phyloP scores from a whole-genome alignment of 2,113 vertebrate species.

The Phylloscopus trochilus region DNA sequence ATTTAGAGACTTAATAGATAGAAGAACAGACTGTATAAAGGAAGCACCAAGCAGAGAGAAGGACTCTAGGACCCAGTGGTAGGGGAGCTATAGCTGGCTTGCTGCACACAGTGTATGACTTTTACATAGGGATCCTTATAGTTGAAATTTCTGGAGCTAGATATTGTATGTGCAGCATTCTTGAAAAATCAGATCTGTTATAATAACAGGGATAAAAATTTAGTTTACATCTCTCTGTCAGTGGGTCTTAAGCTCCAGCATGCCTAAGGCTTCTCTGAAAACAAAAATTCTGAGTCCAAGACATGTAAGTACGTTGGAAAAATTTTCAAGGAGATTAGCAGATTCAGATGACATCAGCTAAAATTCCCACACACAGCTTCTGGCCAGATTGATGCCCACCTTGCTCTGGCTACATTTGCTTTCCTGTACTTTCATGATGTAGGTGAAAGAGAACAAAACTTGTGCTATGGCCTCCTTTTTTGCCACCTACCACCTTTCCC shows the following conservation, averaged over 20 bases:
- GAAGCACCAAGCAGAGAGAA: conserved; percentile 23
- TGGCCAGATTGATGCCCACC: not conserved
- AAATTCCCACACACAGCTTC: not conserved
- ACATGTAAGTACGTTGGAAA: not conserved
- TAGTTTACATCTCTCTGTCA: not conserved
- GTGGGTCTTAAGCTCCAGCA: not conserved
- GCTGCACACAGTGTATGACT: not conserved
- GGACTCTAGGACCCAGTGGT: not conserved
- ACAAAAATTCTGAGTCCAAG: not conserved
- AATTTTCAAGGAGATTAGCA: not conserved
- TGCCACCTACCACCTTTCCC: not conserved
- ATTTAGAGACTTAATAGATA: conserved; percentile 54
- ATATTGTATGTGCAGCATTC: not conserved
- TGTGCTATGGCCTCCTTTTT: not conserved
- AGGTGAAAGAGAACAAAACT: not conserved
- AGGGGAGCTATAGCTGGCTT: not conserved
- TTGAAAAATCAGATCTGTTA: not conserved
- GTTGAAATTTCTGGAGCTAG: not conserved
- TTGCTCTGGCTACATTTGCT: not conserved
- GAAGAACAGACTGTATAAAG: conserved; percentile 30
- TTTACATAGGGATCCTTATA: not conserved
- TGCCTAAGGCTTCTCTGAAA: not conserved
- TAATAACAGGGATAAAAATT: not conserved
- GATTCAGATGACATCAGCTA: not conserved
- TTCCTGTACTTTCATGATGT: not conserved